Evolutionary conservation across 2,113 vertebrate species (phyloP), one percentile per base, ranked within the genome.

Genomic region (Conger conger): DNA sequence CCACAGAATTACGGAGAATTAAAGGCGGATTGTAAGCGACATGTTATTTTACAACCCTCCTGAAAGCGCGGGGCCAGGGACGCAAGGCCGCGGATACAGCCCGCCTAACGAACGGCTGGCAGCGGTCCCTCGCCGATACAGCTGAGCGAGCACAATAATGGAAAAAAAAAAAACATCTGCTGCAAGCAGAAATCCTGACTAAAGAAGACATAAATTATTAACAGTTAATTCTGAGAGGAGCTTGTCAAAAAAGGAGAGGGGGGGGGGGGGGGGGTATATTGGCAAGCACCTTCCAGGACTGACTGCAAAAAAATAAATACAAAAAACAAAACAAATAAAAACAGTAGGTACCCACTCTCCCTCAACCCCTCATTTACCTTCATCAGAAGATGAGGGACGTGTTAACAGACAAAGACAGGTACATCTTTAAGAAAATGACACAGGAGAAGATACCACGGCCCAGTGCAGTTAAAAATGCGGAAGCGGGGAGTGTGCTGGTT

Each of bases 331-430:
- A 17, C 36, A 60, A 37, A 36, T 45, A 82, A 86, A 86, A 37
- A 90, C 87, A 89, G 88, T 76, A 89, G 87, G 88, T 89, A 89
- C 87, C 86, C 90, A 83, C 76, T 85, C 76, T 85, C 80, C 79
- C 45, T 57, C 8, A n/a, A 60, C 80, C 89, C 89, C 76, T 89
- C 88, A 77, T 17, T 63, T 88, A 87, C 91, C 91, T 84, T 93
- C 86, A 87, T 82, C 86, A 88, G 91, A 88, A 91, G 92, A 92
- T 87, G 88, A 92, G 91, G 89, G 89, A 91, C 91, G 89, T 84
- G 88, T 89, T 91, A 93, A 83, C 30, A 83, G 90, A 88, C 83
- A 63, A 17, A 85, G 76, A 86, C 63, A 76, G 30, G 73, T 16
- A 40, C 18, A 40, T 83, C 20, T 35, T n/a, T 9, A 80, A 45